A percentile compares a stretch with the other conserved stretches of the same genome.
phyloP scores from a whole-genome alignment of 2,113 vertebrate species.

The Grammomys dolichurus region DNA sequence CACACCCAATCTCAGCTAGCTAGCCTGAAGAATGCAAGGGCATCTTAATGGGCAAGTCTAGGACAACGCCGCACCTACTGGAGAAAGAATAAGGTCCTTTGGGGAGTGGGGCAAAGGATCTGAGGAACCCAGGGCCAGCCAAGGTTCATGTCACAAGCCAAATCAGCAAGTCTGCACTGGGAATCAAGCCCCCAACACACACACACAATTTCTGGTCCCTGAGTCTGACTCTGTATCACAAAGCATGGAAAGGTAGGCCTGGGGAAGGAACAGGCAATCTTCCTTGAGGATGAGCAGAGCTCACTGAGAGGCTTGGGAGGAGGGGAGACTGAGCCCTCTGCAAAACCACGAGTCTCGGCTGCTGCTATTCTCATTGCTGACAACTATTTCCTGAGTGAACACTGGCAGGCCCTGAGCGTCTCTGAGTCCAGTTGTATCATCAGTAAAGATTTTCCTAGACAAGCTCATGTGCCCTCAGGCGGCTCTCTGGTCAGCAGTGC shows the following conservation, averaged over 20 bases:
- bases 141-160: neutral
- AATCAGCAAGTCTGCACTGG: too few relatives aligned
- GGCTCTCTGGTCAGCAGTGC: neutral
- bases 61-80: neutral
- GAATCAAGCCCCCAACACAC: neutral
- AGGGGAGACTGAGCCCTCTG: neutral
- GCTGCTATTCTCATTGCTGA: neutral
- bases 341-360: neutral
- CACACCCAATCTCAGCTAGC: neutral
- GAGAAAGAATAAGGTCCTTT: neutral
- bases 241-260: neutral
- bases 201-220: neutral
- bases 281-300: neutral
- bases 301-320: neutral
- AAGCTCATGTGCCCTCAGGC: fast-evolving
- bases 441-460: neutral
- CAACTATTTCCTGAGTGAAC: neutral
- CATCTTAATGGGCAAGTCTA: neutral
- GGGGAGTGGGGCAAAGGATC: neutral
- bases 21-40: neutral
- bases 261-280: neutral
- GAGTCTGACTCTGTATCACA: neutral
- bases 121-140: neutral
- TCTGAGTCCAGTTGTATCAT: neutral
- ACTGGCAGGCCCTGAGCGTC: neutral